These are phyloP conservation scores for Xiphophorus maculatus DNA, from an alignment of 2,113 vertebrate species.

Conservation along the genomic window DNA sequence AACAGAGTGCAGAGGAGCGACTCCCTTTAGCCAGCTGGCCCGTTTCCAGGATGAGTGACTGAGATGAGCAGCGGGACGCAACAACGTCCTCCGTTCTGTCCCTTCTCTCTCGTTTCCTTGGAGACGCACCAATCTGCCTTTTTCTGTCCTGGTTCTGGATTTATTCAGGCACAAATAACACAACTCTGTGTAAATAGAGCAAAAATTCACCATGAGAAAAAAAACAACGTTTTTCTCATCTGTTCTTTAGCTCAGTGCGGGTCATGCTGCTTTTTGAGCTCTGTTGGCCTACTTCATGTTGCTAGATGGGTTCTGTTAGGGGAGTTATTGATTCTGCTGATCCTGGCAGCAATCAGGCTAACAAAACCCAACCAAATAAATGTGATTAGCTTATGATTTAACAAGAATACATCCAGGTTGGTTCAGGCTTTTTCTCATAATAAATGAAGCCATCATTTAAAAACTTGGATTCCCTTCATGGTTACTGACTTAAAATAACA, in stretches of 20 bases:
- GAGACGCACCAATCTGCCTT: background rate
- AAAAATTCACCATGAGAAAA: background rate
- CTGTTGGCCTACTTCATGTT: background rate
- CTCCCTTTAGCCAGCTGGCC: constrained; percentile 16
- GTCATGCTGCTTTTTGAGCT: background rate
- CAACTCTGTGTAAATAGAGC: background rate
- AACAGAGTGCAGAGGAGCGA: constrained; percentile 7
- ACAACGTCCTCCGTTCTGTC: background rate
- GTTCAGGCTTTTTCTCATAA: too few relatives aligned
- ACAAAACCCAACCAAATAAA: too few relatives aligned
- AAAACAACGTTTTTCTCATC: background rate
- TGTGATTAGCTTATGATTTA: too few relatives aligned
- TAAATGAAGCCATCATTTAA: too few relatives aligned
- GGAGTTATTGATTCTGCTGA: background rate
- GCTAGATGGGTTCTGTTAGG: background rate
- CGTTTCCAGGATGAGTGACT: constrained; percentile 18
- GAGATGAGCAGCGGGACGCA: constrained; percentile 15
- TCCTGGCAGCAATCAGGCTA: background rate
- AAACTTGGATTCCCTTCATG: too few relatives aligned
- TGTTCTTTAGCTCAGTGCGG: background rate
- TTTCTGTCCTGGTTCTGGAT: background rate
- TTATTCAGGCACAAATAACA: background rate
- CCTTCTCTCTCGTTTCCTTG: background rate
- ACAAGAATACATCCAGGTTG: too few relatives aligned
- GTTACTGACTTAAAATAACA: too few relatives aligned